Base-by-base conservation (phyloP, 2,888 invertebrate species). In the Alloscopus bannaensis region DNA sequence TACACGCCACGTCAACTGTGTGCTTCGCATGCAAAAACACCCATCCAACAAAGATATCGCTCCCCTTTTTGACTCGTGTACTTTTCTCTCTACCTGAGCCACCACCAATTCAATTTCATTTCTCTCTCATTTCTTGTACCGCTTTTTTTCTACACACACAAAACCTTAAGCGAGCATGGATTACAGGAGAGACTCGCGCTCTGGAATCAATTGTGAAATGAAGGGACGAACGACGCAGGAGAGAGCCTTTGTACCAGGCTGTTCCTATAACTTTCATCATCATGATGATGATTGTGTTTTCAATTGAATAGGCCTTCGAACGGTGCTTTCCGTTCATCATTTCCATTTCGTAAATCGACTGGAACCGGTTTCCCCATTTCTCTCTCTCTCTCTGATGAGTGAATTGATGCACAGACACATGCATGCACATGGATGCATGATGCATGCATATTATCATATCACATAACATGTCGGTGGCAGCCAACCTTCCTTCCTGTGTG, bases 101-200 rank as follows among this genome's bases (percentile, higher is more conserved):
- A 52, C 29, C 36, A 45, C 18, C 45, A 69, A 77, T 77, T 70
- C 77, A 64, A 70, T 77, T 77, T 69, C 40, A 70, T 70, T 70
- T 4, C 50, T n/a, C 62, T 60, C 42, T 42, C 36, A 20, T 36
- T 31, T 66, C 55, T 45, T 31, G 20, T n/a, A 31, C 18, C 20
- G 31, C 45, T 31, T 20, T 11, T 40, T 22, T 20, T 57, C 47
- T 60, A 36, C 45, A 42, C 31, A 60, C 6, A 65, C 20, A 42
- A 24, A 28, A 57, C 18, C 13, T 31, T 42, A 59, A 60, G 47
- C 16, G 70, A 45, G 52, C 20, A 52, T 52, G 52, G 18, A n/a
- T 3, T 11, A 20, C n/a, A 11, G 52, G 52, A 3, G 4, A 20
- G 20, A 24, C 8, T 22, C 22, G n/a, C 57, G 64, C 52, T 64